Evolutionary conservation across 2,113 vertebrate genomes (phyloP).

Genomic region (Seriola dumerili): DNA sequence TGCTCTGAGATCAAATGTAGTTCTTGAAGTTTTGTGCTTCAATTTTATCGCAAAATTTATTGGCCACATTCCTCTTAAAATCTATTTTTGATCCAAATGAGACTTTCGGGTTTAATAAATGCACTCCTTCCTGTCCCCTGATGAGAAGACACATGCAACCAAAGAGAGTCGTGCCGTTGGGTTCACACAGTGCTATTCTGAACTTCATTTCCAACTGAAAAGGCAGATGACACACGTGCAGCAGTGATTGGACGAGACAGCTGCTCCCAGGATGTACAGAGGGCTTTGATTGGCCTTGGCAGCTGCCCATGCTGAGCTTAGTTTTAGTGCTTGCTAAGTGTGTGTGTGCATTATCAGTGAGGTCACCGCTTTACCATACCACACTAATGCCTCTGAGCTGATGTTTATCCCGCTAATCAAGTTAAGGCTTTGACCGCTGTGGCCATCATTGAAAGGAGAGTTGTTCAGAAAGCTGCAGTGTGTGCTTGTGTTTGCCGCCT

Average conservation of each 20-base stretch:
- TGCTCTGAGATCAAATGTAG: slow-evolving; percentile 13
- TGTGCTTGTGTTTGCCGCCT: slow-evolving; percentile 35
- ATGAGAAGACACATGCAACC: slow-evolving; percentile 38
- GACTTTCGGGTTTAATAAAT: slow-evolving; percentile 47
- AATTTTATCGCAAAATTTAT: slow-evolving; percentile 11
- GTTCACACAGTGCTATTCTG: slow-evolving; percentile 63
- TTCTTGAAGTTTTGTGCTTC: slow-evolving; percentile 18
- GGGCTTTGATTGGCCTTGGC: slow-evolving; percentile 83
- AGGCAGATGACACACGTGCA: slow-evolving; percentile 81
- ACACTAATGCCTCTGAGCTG: slow-evolving; percentile 78
- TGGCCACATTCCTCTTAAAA: slow-evolving; percentile 9
- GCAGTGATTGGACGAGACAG: slow-evolving; percentile 79
- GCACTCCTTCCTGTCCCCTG: slow-evolving; percentile 32
- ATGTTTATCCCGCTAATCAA: slow-evolving; percentile 81
- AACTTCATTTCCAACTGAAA: slow-evolving; percentile 74
- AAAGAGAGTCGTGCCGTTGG: slow-evolving; percentile 36
- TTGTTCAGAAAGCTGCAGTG: slow-evolving; percentile 48
- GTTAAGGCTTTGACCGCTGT: slow-evolving; percentile 68
- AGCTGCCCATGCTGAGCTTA: slow-evolving; percentile 78
- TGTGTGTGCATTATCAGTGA: slow-evolving; percentile 78
- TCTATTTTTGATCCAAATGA: slow-evolving; percentile 22
- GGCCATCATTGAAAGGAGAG: slow-evolving; percentile 56
- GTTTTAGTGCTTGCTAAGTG: slow-evolving; percentile 80
- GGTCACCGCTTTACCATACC: slow-evolving; percentile 74
- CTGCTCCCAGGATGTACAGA: slow-evolving; percentile 79